Base-by-base conservation (phyloP, 2,888 invertebrate genomes). In the Rhamphomyia laevipes region DNA sequence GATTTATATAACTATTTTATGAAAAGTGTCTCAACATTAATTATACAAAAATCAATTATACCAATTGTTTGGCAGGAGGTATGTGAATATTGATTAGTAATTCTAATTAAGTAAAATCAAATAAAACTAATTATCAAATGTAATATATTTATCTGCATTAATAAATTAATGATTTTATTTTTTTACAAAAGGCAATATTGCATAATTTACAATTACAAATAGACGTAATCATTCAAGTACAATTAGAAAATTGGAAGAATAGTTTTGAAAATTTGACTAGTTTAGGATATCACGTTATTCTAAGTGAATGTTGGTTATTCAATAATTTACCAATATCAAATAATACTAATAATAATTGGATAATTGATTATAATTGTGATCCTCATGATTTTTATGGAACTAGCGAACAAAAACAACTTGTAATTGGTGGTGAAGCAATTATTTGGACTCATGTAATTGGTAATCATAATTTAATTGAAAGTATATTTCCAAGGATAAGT, bases 391-490 rank as follows among this genome's bases (percentile, higher is more conserved):
- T 80, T 59, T 61, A 69, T 15, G 72, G 75, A 7, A 71, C 66
- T 2, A 59, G 63, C 2, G 63, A 62, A 1, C 76, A 83, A 58
- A 78, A 82, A 58, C 60, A 74, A 2, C 71, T 82, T 47, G 80
- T 95, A 23, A 67, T 90, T n/a, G 94, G 95, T 1, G 94, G 94
- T 1, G 93, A 93, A 66, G 88, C 90, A 1, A 90, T 91, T 59
- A 85, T 95, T 83, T 94, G 94, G 94, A 80, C 81, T 2, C 94
- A 95, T 68, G 82, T 78, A 57, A 87, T 89, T 0, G 87, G 93
- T 63, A 73, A 77, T 55, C 66, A 70, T 40, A 81, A 80, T 60
- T 63, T 80, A 7, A 63, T 78, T 6, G 70, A 60, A 40, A 53
- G 82, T 57, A 77, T 88, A 10, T 94, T 92, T 85, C 94, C 94